A percentile compares a stretch with the other conserved stretches of the same genome.
These are phyloP conservation scores for Sebastes matsubarae DNA, from an alignment of 2,797 vertebrate genomes.

Conservation along the genomic window DNA sequence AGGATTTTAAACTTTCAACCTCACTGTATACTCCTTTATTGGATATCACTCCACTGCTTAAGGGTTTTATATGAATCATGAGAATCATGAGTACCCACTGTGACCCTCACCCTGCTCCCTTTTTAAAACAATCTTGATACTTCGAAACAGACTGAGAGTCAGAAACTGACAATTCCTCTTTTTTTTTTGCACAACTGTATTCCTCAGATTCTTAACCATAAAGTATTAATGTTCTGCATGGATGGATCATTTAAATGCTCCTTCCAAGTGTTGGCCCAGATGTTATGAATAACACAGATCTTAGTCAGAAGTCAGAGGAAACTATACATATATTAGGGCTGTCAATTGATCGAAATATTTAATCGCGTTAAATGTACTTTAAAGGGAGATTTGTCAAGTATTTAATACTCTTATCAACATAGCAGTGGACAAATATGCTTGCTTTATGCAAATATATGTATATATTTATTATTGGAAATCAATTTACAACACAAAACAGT, in stretches of 20 bases:
- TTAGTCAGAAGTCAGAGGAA: too few relatives aligned
- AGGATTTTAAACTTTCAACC: constrained; percentile 2
- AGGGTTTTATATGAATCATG: background rate
- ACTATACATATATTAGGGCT: too few relatives aligned
- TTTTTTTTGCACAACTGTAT: constrained; percentile 54
- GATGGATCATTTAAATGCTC: background rate
- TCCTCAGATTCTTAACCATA: constrained; percentile 45
- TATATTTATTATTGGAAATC: too few relatives aligned
- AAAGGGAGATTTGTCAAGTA: too few relatives aligned
- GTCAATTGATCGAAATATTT: too few relatives aligned
- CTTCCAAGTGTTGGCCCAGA: background rate
- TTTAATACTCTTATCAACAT: too few relatives aligned
- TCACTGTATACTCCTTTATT: background rate
- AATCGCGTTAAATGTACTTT: too few relatives aligned
- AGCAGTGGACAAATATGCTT: too few relatives aligned
- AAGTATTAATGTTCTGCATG: constrained; percentile 64
- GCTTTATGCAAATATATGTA: too few relatives aligned
- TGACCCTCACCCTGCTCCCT: background rate
- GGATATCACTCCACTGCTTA: background rate
- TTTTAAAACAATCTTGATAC: background rate
- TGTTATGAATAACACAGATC: background rate
- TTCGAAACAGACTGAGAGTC: constrained; percentile 31
- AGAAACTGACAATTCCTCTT: constrained; percentile 9
- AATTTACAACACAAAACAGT: too few relatives aligned
- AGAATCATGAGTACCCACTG: background rate